A percentile compares a stretch with the other conserved stretches of the same genome.
Evolutionary conservation across 1,140 invertebrate genomes (phyloP).

Genomic region (Eurosta solidaginis): DNA sequence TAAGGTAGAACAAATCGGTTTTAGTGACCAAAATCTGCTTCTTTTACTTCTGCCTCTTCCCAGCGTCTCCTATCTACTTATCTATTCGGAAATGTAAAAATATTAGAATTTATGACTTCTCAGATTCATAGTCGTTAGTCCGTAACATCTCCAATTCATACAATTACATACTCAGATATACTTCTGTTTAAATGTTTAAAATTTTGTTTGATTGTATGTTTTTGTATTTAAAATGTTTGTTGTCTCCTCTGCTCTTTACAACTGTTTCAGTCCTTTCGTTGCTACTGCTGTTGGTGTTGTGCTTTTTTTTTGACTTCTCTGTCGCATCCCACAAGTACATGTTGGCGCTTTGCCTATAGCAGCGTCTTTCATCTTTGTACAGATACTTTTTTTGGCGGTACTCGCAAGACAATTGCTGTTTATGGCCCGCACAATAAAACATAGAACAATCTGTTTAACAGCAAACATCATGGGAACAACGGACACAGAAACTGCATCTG

Average conservation of each 20-base stretch:
- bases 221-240: slow-evolving; percentile 7
- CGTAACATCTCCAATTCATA: too few species aligned
- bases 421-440: slow-evolving; percentile 1
- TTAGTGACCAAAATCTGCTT: too few species aligned
- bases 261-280: neutral
- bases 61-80: too few species aligned
- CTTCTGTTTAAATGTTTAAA: neutral
- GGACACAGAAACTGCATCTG: neutral
- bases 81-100: too few species aligned
- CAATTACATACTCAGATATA: too few species aligned
- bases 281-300: neutral
- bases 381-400: neutral
- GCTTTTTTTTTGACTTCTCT: too few species aligned
- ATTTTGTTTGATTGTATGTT: neutral
- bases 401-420: neutral
- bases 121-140: too few species aligned
- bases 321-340: neutral
- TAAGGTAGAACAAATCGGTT: too few species aligned
- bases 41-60: too few species aligned
- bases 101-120: too few species aligned
- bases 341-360: neutral
- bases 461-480: neutral
- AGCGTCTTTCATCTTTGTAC: neutral
- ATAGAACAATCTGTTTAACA: neutral
- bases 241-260: neutral